Evolutionary conservation across 2,888 invertebrate species (phyloP), one percentile per base, ranked within the genome.

Genomic region (Hemicrepidius hirtus): DNA sequence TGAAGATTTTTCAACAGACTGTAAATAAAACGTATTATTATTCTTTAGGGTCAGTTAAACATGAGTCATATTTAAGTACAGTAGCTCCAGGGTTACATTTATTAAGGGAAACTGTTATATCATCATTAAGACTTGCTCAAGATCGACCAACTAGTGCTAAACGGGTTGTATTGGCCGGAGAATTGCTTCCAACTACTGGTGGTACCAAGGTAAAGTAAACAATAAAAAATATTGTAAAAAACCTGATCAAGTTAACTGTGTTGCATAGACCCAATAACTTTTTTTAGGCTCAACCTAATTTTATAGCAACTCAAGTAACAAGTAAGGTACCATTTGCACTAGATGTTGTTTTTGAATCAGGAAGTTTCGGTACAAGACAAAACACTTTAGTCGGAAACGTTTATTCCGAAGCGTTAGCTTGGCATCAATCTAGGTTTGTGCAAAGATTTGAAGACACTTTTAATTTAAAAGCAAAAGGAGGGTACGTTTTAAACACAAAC

Each of bases 321-420:
- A 92, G 92, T 0, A 91, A 91, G 77, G 88, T 95, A 0, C 96
- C 97, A 0, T 95, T 96, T 79, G 90, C 92, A 0, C 85, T 97
- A 72, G 97, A 98, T 82, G 88, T 97, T 0, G 91, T 93, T 0
- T 98, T 93, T 82, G 94, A 96, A 75, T 94, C 96, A 0, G 92
- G 90, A 7, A 94, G 92, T 66, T 90, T 87, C 70, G 88, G 89
- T 3, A 89, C 91, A 80, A 82, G 91, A 82, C 77, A 89, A 83
- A 76, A 86, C 83, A 82, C 88, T 57, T 86, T 93, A 1, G 88
- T 89, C 2, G 94, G 93, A 0, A 88, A 91, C 0, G 87, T 87
- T 0, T 97, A 94, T 78, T 90, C 93, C 0, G 87, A 87, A n/a
- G 88, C 90, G 0, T 82, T 97, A 63, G 85, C 88, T 9, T 87